A percentile compares a stretch with the other conserved stretches of the same genome.
phyloP scores from a whole-genome alignment of 1,140 invertebrate genomes.

The Eumaeus atala region DNA sequence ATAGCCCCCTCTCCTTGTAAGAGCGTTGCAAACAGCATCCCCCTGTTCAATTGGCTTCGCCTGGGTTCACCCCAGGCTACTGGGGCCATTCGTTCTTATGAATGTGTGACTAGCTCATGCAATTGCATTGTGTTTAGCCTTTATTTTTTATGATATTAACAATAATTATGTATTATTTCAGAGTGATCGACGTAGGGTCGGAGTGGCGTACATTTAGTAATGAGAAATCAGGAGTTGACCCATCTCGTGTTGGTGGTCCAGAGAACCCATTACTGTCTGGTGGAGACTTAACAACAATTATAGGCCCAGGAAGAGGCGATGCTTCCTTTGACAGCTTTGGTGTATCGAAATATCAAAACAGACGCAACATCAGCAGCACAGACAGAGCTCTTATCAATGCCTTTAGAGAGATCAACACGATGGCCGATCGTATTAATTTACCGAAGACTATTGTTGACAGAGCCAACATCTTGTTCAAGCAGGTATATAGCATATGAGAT shows the following conservation, averaged over 20 bases:
- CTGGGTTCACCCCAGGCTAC: too few species aligned
- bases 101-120: too few species aligned
- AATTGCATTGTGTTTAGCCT: too few species aligned
- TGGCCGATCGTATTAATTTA: conserved; percentile 98
- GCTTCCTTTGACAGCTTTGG: conserved; percentile 89
- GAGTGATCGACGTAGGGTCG: conserved; percentile 99
- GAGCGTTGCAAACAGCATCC: too few species aligned
- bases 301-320: conserved; percentile 91
- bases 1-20: too few species aligned
- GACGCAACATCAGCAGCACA: conserved; percentile 92
- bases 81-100: too few species aligned
- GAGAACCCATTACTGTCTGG: conserved; percentile 97
- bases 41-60: too few species aligned
- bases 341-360: conserved; percentile 93
- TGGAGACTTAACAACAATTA: conserved; percentile 97
- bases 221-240: conserved; percentile 97
- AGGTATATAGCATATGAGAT: conserved; percentile 74
- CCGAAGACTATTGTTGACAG: conserved; percentile 95
- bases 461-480: conserved; percentile 97
- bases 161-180: conserved; percentile 54
- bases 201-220: conserved; percentile 99
- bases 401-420: conserved; percentile 96
- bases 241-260: conserved; percentile 97
- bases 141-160: too few species aligned
- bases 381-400: conserved; percentile 96